phyloP scores from a whole-genome alignment of 2,888 invertebrate species.

The Fabriciana adippe region DNA sequence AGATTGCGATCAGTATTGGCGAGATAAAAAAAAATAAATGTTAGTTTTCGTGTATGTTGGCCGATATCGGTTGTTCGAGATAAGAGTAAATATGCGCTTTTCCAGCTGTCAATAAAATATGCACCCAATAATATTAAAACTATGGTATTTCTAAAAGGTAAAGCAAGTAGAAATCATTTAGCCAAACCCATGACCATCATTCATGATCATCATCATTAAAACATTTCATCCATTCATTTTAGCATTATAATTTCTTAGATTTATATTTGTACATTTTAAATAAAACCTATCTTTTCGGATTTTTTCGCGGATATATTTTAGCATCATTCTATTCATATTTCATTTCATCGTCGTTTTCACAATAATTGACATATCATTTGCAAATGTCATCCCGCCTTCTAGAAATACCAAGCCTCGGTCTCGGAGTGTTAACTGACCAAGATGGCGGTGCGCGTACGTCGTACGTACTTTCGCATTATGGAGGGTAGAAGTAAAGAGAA shows the following conservation, averaged over 20 bases:
- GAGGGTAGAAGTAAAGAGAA: background rate
- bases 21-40: slow-evolving; percentile 58
- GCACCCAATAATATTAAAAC: slow-evolving; percentile 42
- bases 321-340: slow-evolving; percentile 11
- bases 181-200: background rate
- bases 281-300: too few species aligned
- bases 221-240: slow-evolving; percentile 2
- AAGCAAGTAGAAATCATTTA: background rate
- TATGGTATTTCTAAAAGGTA: slow-evolving; percentile 34
- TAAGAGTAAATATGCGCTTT: slow-evolving; percentile 60
- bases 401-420: slow-evolving; percentile 53
- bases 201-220: slow-evolving; percentile 10
- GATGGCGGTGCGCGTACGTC: slow-evolving; percentile 46
- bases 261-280: too few species aligned
- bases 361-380: slow-evolving; percentile 25
- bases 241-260: background rate
- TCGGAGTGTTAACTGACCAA: slow-evolving; percentile 68
- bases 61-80: slow-evolving; percentile 59
- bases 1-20: slow-evolving; percentile 78
- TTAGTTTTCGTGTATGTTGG: slow-evolving; percentile 70
- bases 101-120: slow-evolving; percentile 65
- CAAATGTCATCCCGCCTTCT: slow-evolving; percentile 20
- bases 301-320: background rate
- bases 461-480: too few species aligned
- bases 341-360: background rate